Base-by-base conservation (phyloP, 92 coral and sea anemone species). In the Pocillopora grandis region DNA sequence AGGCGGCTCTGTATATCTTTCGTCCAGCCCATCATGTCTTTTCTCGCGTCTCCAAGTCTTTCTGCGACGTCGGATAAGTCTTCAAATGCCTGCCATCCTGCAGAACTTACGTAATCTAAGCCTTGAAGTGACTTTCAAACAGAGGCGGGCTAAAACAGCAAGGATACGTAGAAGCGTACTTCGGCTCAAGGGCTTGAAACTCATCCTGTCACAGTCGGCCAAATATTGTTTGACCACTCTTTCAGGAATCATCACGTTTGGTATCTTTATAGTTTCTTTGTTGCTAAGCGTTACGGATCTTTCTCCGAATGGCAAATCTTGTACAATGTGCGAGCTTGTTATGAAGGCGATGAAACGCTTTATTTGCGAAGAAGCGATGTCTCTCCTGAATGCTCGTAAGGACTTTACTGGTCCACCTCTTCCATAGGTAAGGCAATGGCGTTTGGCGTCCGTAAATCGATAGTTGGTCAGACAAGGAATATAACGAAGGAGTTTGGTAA, bases 401-500 rank as follows among this genome's bases (percentile, higher is more conserved):
- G 79, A 67, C 84, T 72, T 88, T 75, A 90, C 89, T 16, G 93
- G 92, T 70, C 88, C 81, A 21, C 96, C 96, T 78, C 96, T 92
- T 55, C 96, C 96, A 83, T 87, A 78, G 64, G 86, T 78, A 87
- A 93, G 66, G 84, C 92, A 79, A 69, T 92, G 92, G 16, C 90
- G 87, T 83, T 86, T 92, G 87, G 95, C 92, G 79, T 89, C 95
- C 11, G 95, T 89, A 74, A 89, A 92, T 60, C 91, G 70, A 85
- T 93, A 88, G 80, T 81, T 90, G 67, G 94, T 90, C 75, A 93
- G 82, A 68, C 86, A 88, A 71, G 97, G 97, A 73, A 93, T 90
- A 66, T 64, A 92, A 64, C 60, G 79, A 68, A 68, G 78, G 20
- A 92, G 79, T 62, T 19, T 79, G 12, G 78, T 90, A 27, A 27